Percentiles rank a stretch among this genome's conserved stretches.
These are phyloP conservation scores for Rhegmatorhina hoffmannsi DNA, from an alignment of 2,113 vertebrate genomes.

Conservation along the genomic window DNA sequence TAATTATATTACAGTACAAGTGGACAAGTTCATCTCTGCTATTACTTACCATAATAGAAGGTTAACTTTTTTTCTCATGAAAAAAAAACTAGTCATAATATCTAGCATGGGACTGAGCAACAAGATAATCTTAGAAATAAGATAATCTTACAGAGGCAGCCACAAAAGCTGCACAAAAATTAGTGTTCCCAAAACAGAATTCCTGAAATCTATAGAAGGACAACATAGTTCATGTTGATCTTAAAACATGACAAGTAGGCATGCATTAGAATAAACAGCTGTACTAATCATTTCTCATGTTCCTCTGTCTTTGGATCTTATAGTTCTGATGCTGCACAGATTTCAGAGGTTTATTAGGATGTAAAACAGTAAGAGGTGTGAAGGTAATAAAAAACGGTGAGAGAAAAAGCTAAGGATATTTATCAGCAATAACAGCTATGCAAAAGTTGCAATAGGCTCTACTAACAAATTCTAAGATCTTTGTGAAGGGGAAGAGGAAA, in stretches of 20 bases:
- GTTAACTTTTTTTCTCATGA: background rate
- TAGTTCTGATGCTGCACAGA: background rate
- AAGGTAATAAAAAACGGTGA: background rate
- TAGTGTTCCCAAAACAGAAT: background rate
- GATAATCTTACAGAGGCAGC: background rate
- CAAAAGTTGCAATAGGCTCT: background rate
- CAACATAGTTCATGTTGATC: background rate
- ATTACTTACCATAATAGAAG: background rate
- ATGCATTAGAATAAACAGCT: background rate
- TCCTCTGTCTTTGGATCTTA: background rate
- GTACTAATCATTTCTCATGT: background rate
- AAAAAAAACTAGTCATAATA: background rate
- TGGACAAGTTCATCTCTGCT: background rate
- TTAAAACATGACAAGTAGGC: background rate
- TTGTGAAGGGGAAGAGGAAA: background rate
- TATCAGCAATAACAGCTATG: background rate
- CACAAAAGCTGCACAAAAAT: background rate
- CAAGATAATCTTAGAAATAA: background rate
- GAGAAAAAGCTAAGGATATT: background rate
- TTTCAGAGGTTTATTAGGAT: background rate
- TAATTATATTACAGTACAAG: background rate
- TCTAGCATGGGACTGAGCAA: background rate
- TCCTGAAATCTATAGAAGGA: background rate
- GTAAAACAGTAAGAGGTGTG: background rate
- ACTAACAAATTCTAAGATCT: background rate